A percentile compares a stretch with the other conserved stretches of the same genome.
These are phyloP conservation scores for Crepidodera aurea DNA, from an alignment of 2,888 invertebrate genomes.

Conservation along the genomic window DNA sequence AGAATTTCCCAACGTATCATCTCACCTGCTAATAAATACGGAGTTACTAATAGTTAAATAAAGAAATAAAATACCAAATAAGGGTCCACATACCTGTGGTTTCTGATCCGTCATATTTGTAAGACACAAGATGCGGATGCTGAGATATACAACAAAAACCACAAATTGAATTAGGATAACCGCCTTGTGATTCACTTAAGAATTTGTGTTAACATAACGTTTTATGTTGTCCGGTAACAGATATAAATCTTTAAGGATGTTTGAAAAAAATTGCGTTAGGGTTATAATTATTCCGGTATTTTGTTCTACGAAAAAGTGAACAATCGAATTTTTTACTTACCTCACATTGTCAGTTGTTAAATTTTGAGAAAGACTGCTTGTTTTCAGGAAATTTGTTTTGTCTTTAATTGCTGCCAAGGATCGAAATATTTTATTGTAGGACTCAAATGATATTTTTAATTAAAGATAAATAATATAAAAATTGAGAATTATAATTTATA, in stretches of 20 bases:
- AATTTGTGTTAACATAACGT: not conserved
- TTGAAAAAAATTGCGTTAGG: not conserved
- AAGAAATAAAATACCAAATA: constrained; percentile 11
- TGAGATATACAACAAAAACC: not conserved
- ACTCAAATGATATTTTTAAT: too few relatives aligned
- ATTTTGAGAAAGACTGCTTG: too few relatives aligned
- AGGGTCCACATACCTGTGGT: constrained; percentile 11
- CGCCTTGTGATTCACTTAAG: constrained; percentile 1
- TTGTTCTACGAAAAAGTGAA: constrained; percentile 1
- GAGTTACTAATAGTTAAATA: constrained; percentile 2
- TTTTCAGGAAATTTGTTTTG: too few relatives aligned
- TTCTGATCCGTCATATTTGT: not conserved
- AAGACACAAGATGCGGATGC: constrained; percentile 7
- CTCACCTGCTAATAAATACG: constrained; percentile 42
- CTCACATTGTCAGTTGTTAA: too few relatives aligned
- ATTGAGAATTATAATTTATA: too few relatives aligned
- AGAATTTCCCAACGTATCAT: constrained; percentile 58
- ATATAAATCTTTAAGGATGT: not conserved
- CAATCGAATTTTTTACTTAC: not conserved
- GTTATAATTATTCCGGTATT: not conserved
- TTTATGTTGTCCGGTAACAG: not conserved
- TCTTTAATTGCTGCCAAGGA: too few relatives aligned
- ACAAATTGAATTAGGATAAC: constrained; percentile 16
- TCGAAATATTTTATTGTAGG: too few relatives aligned
- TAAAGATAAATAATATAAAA: too few relatives aligned